Evolutionary conservation across 2,888 invertebrate species (phyloP), one percentile per base, ranked within the genome.

Genomic region (Athalia rosae): DNA sequence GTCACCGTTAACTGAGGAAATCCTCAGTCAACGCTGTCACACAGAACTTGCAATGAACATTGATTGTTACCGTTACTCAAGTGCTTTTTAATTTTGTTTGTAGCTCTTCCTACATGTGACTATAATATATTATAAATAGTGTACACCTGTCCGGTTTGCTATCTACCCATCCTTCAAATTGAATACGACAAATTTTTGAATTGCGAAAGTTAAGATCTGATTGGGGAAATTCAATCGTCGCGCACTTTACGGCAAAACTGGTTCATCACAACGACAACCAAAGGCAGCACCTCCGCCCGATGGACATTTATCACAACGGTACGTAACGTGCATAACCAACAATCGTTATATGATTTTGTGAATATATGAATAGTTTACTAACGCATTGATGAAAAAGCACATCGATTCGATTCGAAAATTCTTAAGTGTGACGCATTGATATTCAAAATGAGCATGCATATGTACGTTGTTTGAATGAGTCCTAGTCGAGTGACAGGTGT

Each of bases 101-200:
- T 3, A 64, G 47, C 64, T 64, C 47, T 47, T 47, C 64, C 47
- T 13, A 13, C 15, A 64, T 47, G 64, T n/a, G 64, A 64, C 45
- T 47, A 64, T 28, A 64, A 64, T 64, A 47, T 47, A 47, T 15
- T 64, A 47, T 64, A 47, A 28, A 64, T 64, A 47, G 28, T 47
- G 64, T 47, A 50, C 11, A 64, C 13, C 45, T 64, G 13, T 64
- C 6, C 8, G 3, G 0, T 13, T 63, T 47, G 28, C 47, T 8
- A 45, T 63, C 63, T 13, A 47, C 13, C 62, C 62, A 28, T 28
- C 28, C 28, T 28, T 28, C 2, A 28, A 28, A 28, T 28, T 28
- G 28, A 28, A 28, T 28, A 28, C 0, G 28, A 1, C 28, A 28
- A 28, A 28, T 28, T 28, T 28, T 28, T 28, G 4, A 61, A 28